Conservation (phyloP, 2,888 invertebrate genomes). For the Neuroscelio doddi region DNA sequence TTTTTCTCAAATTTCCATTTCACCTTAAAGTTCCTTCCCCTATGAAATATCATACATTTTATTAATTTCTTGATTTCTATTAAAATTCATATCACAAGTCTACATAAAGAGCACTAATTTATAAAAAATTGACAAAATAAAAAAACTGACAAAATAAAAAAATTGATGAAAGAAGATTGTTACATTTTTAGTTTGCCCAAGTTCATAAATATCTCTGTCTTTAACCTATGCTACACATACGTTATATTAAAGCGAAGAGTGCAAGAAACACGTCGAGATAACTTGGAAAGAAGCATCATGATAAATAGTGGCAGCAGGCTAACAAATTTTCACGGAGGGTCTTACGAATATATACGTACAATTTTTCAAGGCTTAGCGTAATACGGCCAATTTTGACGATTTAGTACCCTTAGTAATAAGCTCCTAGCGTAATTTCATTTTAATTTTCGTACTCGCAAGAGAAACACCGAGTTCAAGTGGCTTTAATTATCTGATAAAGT, state of each 20-base stretch:
- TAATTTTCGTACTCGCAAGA: conserved; percentile 28
- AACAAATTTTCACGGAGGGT: conserved; percentile 17
- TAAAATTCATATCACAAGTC: no score
- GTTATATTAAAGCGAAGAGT: conserved; percentile 21
- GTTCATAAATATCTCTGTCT: background rate
- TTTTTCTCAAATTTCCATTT: no score
- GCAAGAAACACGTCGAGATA: conserved; percentile 27
- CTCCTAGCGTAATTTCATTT: conserved; percentile 29
- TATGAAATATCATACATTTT: no score
- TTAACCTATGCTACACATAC: conserved; percentile 13
- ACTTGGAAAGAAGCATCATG: conserved; percentile 26
- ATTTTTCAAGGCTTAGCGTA: conserved; percentile 32
- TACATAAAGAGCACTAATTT: no score
- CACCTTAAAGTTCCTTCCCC: no score
- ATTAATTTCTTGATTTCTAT: no score
- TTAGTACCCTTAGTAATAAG: conserved; percentile 30
- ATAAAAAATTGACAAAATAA: no score
- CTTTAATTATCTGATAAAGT: conserved; percentile 48
- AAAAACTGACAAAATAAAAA: no score
- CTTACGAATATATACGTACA: conserved; percentile 18
- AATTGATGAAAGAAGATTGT: no score
- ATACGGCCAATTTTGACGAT: conserved; percentile 31
- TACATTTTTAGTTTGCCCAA: no score
- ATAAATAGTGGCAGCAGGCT: conserved; percentile 20
- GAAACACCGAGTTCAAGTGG: conserved; percentile 29